Evolutionary conservation across 2,113 vertebrate genomes (phyloP).

Genomic region (Misgurnus mizolepis): DNA sequence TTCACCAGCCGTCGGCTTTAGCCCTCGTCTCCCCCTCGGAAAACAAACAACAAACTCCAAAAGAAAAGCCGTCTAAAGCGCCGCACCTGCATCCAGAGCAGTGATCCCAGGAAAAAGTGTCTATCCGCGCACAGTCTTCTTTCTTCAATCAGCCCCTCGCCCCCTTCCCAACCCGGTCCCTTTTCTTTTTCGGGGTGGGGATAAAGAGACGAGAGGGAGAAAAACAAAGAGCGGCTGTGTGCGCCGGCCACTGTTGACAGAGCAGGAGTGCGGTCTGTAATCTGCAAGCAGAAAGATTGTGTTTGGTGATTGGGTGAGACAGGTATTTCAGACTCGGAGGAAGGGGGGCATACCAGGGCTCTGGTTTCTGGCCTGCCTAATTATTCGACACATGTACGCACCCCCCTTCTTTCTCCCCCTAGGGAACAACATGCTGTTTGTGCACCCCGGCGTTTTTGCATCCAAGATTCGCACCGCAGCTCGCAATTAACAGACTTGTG

Average conservation of each 20-base stretch:
- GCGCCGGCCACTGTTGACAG: slow-evolving; percentile 47
- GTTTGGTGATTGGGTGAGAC: slow-evolving; percentile 55
- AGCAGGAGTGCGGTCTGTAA: slow-evolving; percentile 43
- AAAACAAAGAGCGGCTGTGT: slow-evolving; percentile 56
- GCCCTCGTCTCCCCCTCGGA: slow-evolving; percentile 44
- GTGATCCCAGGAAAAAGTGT: slow-evolving; percentile 44
- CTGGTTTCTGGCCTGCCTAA: slow-evolving; percentile 64
- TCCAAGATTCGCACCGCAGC: slow-evolving; percentile 66
- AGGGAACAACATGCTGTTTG: slow-evolving; percentile 74
- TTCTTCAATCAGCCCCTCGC: slow-evolving; percentile 36
- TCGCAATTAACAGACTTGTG: slow-evolving; percentile 74
- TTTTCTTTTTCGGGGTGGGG: slow-evolving; percentile 13
- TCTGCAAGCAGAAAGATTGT: slow-evolving; percentile 52
- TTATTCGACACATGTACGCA: slow-evolving; percentile 74
- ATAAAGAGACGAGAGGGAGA: slow-evolving; percentile 19
- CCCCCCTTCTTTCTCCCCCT: slow-evolving; percentile 58
- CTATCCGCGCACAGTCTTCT: slow-evolving; percentile 46
- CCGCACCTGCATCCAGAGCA: slow-evolving; percentile 57
- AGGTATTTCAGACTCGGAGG: slow-evolving; percentile 68
- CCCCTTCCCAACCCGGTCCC: slow-evolving; percentile 29
- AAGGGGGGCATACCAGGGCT: slow-evolving; percentile 40
- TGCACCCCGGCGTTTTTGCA: slow-evolving; percentile 70
- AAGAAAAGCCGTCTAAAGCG: slow-evolving; percentile 52
- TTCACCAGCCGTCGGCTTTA: slow-evolving; percentile 48
- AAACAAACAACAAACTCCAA: slow-evolving; percentile 51